Conservation (phyloP, 2,888 invertebrate genomes). For the Tupiocoris notatus region DNA sequence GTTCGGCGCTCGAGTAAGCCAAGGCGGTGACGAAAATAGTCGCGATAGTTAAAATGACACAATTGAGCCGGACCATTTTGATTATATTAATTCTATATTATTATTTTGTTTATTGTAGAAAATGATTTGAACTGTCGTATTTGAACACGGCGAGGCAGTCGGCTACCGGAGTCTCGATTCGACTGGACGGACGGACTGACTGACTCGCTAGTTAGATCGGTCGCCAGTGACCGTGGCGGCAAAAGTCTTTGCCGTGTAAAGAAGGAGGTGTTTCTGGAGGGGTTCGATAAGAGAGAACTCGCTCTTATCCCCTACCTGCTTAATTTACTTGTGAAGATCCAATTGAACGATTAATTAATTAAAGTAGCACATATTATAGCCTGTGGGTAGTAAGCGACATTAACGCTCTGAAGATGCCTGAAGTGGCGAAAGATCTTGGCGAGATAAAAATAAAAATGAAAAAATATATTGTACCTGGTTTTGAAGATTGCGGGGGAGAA, state of each 20-base stretch:
- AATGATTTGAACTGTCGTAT: not conserved
- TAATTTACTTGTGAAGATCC: no score
- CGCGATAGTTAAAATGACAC: not conserved
- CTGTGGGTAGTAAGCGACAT: no score
- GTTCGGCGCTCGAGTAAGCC: not conserved
- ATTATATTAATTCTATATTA: no score
- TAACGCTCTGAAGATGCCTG: no score
- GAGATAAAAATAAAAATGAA: no score
- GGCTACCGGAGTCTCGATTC: not conserved
- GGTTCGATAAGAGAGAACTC: not conserved
- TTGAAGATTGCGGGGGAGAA: no score
- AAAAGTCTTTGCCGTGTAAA: not conserved
- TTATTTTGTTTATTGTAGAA: not conserved
- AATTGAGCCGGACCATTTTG: not conserved
- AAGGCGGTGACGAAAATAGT: not conserved
- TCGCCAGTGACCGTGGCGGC: not conserved
- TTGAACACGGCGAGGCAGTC: not conserved
- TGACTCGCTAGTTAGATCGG: not conserved
- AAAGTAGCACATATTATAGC: no score
- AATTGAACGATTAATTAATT: no score
- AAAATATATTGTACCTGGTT: no score
- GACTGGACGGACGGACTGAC: not conserved
- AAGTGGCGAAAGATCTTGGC: no score
- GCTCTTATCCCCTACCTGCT: not conserved
- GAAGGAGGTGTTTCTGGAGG: not conserved